Evolutionary conservation across 1,140 invertebrate genomes (phyloP), one percentile per base, ranked within the genome.

Genomic region (Drosophila dunni): DNA sequence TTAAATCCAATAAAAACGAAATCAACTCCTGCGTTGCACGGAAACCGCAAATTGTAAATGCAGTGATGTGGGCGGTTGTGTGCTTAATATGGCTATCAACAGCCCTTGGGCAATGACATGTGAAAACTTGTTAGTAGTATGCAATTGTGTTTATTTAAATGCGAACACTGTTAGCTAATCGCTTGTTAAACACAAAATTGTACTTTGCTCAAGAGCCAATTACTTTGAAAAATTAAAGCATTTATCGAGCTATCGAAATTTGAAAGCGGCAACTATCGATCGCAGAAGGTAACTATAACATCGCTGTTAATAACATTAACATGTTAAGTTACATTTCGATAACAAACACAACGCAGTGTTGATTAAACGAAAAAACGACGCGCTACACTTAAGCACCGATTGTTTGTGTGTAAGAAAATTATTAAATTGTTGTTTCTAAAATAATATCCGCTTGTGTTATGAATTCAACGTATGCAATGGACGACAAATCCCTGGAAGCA

Each of bases 1-100:
- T 73, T 58, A 54, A 77, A 79, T 77, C 74, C 58, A 76, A 76
- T 79, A 68, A 79, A 79, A 72, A 44, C 40, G 36, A 66, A 48
- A 71, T 71, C 62, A 75, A 74, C 66, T 46, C 20, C 8, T 34
- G 34, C 3, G 29, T 2, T 29, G 36, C 40, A 42, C 36, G 34
- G 20, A 20, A 46, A 78, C 64, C 71, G 44, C 75, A 78, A 78
- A 69, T 74, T 64, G 64, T 53, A 46, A 64, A 63, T 68, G 70
- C 54, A 74, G 36, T 50, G n/a, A 40, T n/a, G 44, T 29, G 24
- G 24, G 24, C 24, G 24, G 3, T 29, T 29, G 24, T 29, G 24
- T 29, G 24, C 6, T 29, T 29, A 29, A 29, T 29, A 29, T 29
- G 24, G 24, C 24, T 29, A 29, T 29, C 24, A 29, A 29, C 24